Percentiles rank a stretch among this genome's conserved stretches.
These are phyloP conservation scores for Axinella damicornis DNA, from an alignment of 37 sponge, comb jelly and placozoan species.

Conservation along the genomic window DNA sequence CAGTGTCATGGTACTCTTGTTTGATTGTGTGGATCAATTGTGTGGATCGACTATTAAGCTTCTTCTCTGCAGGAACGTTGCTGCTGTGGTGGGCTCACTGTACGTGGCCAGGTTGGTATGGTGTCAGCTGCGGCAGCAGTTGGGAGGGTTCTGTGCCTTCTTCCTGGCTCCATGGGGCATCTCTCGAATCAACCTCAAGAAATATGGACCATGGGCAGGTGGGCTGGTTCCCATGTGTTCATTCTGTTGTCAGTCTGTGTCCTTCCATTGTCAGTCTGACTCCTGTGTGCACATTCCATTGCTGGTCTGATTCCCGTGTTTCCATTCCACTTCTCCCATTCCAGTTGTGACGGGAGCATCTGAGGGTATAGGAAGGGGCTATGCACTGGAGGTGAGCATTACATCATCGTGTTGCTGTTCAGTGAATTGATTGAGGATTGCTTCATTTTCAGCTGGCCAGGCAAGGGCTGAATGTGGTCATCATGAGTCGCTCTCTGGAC, in stretches of 20 bases:
- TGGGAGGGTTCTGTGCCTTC: slow-evolving; percentile 30
- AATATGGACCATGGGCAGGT: slow-evolving; percentile 80
- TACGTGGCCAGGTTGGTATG: neutral
- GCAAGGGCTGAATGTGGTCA: slow-evolving; percentile 62
- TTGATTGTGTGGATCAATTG: too few relatives aligned
- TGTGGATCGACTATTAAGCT: too few relatives aligned
- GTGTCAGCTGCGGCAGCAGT: neutral
- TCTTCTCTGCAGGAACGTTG: slow-evolving; percentile 16
- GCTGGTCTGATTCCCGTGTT: too few relatives aligned
- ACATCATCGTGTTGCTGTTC: too few relatives aligned
- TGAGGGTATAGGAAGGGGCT: slow-evolving; percentile 72
- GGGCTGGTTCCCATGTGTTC: neutral
- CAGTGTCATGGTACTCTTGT: too few relatives aligned
- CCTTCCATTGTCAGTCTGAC: too few relatives aligned
- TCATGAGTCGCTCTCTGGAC: slow-evolving; percentile 55
- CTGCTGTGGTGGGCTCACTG: slow-evolving; percentile 1
- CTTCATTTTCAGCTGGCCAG: slow-evolving; percentile 41
- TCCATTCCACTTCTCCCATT: neutral
- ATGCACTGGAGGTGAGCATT: slow-evolving; percentile 56
- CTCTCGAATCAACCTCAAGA: slow-evolving; percentile 56
- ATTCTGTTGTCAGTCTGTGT: too few relatives aligned
- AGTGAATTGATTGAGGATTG: too few relatives aligned
- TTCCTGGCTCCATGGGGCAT: slow-evolving; percentile 50
- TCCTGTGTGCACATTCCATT: too few relatives aligned
- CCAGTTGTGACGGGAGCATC: slow-evolving; percentile 73